Evolutionary conservation across 2,888 invertebrate genomes (phyloP).

Genomic region (Unio pictorum): DNA sequence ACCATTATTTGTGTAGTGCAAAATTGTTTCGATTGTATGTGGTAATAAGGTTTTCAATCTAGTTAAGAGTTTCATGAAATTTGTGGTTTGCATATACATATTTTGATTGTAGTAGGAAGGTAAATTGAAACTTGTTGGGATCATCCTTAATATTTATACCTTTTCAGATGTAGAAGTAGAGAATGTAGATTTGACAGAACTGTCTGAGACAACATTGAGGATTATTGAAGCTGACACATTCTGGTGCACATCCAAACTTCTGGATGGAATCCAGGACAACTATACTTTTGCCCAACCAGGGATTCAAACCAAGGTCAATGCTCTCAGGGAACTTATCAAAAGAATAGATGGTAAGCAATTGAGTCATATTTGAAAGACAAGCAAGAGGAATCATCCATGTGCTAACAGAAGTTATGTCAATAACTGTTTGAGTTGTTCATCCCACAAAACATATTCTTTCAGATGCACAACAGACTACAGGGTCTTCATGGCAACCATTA

Average conservation of each 20-base stretch:
- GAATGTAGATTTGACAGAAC: constrained; percentile 85
- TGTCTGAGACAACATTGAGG: constrained; percentile 84
- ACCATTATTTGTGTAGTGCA: too few species aligned
- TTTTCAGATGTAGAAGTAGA: constrained; percentile 84
- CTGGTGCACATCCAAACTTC: constrained; percentile 97
- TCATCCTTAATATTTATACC: neutral
- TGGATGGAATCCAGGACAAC: constrained; percentile 99
- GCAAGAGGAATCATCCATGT: too few species aligned
- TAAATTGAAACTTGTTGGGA: neutral
- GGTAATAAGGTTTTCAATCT: too few species aligned
- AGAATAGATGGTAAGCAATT: constrained; percentile 86
- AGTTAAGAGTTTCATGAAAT: too few species aligned
- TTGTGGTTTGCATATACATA: too few species aligned
- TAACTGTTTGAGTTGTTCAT: too few species aligned
- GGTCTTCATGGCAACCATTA: too few species aligned
- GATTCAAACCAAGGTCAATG: constrained; percentile 97
- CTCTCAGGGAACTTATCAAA: constrained; percentile 94
- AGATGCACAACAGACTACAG: too few species aligned
- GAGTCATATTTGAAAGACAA: neutral
- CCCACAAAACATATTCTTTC: too few species aligned
- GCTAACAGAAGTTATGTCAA: too few species aligned
- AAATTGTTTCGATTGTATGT: too few species aligned
- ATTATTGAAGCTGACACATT: constrained; percentile 98
- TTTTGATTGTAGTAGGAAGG: too few species aligned
- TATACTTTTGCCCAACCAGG: constrained; percentile 99